Conservation (phyloP, 2,113 vertebrate species). For the Cranoglanis bouderius region DNA sequence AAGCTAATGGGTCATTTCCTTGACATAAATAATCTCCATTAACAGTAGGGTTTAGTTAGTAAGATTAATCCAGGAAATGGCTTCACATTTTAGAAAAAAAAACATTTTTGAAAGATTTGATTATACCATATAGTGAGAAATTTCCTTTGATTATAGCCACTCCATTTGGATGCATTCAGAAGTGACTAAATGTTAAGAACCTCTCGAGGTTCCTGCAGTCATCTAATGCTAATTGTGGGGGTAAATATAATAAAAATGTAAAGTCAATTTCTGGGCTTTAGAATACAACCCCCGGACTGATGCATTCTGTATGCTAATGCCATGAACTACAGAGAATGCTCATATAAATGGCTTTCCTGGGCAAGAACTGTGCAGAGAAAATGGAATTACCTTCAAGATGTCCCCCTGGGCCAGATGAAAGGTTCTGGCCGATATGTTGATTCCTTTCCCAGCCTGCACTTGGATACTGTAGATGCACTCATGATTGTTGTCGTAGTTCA, state of each 20-base stretch:
- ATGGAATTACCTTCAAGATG: slow-evolving; percentile 86
- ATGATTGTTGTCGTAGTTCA: slow-evolving; percentile 81
- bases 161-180: not conserved
- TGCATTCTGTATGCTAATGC: slow-evolving; percentile 34
- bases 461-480: slow-evolving; percentile 99
- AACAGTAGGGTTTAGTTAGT: not conserved
- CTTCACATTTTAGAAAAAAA: not conserved
- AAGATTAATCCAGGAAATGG: not conserved
- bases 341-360: slow-evolving; percentile 35
- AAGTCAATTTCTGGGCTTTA: slow-evolving; percentile 38
- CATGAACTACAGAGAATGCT: slow-evolving; percentile 28
- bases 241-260: slow-evolving; percentile 35
- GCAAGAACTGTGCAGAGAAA: slow-evolving; percentile 34
- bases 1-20: not conserved
- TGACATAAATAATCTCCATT: not conserved
- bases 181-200: slow-evolving; percentile 6
- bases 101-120: not conserved
- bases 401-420: slow-evolving; percentile 96
- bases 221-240: slow-evolving; percentile 7
- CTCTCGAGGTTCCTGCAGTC: not conserved
- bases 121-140: not conserved
- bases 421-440: slow-evolving; percentile 92
- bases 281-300: slow-evolving; percentile 13
- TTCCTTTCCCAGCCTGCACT: slow-evolving; percentile 95
- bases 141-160: not conserved